A percentile compares a stretch with the other conserved stretches of the same genome.
Evolutionary conservation across 2,888 invertebrate species (phyloP).

Genomic region (Myathropa florea): DNA sequence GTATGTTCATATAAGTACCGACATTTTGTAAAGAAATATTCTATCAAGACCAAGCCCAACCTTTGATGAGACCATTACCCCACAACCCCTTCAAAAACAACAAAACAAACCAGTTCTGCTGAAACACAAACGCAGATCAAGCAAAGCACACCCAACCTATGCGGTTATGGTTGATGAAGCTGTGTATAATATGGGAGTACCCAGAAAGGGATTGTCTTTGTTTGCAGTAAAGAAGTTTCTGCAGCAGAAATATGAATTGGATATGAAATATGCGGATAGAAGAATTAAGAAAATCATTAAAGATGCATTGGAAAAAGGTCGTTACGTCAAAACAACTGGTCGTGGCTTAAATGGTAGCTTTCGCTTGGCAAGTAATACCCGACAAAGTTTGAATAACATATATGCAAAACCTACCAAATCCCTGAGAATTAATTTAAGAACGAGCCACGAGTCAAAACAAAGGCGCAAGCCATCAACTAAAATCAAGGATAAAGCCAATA

Average conservation of each 20-base stretch:
- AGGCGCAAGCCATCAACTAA: too few relatives aligned
- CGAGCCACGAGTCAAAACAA: neutral
- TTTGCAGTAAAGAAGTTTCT: neutral
- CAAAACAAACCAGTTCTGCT: neutral
- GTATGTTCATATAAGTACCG: too few relatives aligned
- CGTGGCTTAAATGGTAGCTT: neutral
- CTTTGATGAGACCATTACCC: neutral
- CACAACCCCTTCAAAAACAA: neutral
- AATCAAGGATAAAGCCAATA: too few relatives aligned
- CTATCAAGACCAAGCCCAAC: too few relatives aligned
- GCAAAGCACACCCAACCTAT: neutral
- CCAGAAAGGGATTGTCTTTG: neutral
- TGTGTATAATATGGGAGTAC: neutral
- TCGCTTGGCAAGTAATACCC: neutral
- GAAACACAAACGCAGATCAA: neutral
- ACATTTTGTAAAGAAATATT: too few relatives aligned
- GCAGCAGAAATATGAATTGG: neutral
- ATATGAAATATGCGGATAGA: neutral
- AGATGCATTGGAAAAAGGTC: neutral
- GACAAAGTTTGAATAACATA: neutral
- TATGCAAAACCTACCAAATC: neutral
- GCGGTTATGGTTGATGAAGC: neutral
- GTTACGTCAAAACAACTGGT: neutral
- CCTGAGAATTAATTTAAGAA: neutral
- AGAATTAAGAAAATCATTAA: neutral